Evolutionary conservation across 2,797 vertebrate species (phyloP).

Genomic region (Pelodytes ibericus): DNA sequence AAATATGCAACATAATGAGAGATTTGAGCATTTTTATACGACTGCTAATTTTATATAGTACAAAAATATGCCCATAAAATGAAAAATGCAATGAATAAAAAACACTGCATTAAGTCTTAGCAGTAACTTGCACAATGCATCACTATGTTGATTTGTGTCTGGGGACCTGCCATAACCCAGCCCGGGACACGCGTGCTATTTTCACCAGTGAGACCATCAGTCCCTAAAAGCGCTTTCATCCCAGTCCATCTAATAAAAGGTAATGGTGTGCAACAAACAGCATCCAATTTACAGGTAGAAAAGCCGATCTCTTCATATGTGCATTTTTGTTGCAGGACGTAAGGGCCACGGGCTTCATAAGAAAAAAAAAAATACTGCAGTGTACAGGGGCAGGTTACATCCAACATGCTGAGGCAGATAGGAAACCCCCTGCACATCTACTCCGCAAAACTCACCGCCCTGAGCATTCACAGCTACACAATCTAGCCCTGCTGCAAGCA

Average conservation of each 20-base stretch:
- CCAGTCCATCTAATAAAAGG: background rate
- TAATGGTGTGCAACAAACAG: background rate
- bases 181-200: constrained; percentile 23
- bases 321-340: constrained; percentile 60
- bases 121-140: constrained; percentile 7
- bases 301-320: background rate
- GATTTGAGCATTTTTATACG: background rate
- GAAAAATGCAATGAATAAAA: background rate
- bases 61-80: background rate
- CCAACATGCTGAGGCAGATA: constrained; percentile 14
- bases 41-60: background rate
- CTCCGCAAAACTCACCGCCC: constrained; percentile 18
- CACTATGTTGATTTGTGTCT: background rate
- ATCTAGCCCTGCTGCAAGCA: background rate
- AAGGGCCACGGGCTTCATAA: constrained; percentile 66
- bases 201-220: background rate
- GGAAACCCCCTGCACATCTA: background rate
- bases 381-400: constrained; percentile 63
- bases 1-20: background rate
- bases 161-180: constrained; percentile 1
- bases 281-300: background rate
- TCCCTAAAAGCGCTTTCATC: background rate
- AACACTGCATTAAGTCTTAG: background rate
- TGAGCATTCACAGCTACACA: background rate
- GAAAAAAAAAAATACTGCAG: constrained; percentile 81